Evolutionary conservation across 2,797 vertebrate species (phyloP).

Genomic region (Chelonia mydas): DNA sequence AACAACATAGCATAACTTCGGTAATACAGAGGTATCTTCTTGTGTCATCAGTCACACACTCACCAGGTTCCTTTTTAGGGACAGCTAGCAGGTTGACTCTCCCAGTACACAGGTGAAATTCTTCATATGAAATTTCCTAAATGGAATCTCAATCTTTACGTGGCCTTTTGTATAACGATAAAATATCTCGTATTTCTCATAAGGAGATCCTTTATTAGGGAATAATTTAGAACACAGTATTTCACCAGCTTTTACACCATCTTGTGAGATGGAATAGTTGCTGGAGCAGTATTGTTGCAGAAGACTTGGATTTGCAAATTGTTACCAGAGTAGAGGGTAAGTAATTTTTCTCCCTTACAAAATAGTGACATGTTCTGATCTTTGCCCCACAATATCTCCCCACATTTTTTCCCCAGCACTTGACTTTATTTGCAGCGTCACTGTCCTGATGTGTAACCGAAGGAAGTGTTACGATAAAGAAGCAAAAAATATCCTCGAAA

Average conservation of each 20-base stretch:
- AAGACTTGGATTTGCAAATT: not conserved
- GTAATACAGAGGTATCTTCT: not conserved
- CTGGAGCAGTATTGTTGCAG: not conserved
- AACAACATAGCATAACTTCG: not conserved
- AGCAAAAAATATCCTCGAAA: not conserved
- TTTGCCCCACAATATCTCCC: not conserved
- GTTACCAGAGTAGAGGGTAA: not conserved
- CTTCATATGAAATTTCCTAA: constrained; percentile 34
- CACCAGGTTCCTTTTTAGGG: not conserved
- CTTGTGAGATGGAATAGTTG: not conserved
- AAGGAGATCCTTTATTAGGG: not conserved
- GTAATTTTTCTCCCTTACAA: constrained; percentile 5
- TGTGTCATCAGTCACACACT: constrained; percentile 6
- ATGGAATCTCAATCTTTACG: constrained; percentile 37
- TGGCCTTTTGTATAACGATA: constrained; percentile 44
- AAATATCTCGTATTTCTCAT: constrained; percentile 42
- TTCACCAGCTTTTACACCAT: constrained; percentile 17
- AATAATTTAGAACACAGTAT: constrained; percentile 27
- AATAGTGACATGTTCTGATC: not conserved
- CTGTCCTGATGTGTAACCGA: not conserved
- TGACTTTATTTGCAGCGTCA: not conserved
- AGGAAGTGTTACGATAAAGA: not conserved
- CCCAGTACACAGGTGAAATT: not conserved
- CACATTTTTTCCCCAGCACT: constrained; percentile 1
- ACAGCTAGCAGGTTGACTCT: constrained; percentile 41